These are phyloP conservation scores for Isotomurus palustris DNA, from an alignment of 2,888 invertebrate genomes.

Conservation along the genomic window DNA sequence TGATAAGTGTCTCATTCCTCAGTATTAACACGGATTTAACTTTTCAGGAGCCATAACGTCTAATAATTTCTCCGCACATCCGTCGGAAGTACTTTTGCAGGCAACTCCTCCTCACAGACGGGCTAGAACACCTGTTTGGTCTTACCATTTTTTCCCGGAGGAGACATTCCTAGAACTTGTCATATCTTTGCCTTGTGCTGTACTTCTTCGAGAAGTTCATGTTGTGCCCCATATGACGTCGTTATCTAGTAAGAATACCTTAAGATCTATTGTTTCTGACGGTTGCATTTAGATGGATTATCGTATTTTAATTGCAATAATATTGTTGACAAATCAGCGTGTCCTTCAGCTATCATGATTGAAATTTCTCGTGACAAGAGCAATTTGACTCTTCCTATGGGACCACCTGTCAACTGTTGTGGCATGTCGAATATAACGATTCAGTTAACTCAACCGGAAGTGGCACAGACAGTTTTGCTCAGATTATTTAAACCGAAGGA, in stretches of 20 bases:
- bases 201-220: constrained; percentile 80
- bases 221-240: constrained; percentile 73
- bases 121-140: constrained; percentile 89
- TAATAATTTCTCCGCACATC: constrained; percentile 78
- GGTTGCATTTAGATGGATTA: not conserved
- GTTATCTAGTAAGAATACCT: constrained; percentile 61
- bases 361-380: constrained; percentile 79
- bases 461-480: constrained; percentile 76
- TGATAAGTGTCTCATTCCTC: not conserved
- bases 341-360: constrained; percentile 81
- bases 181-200: constrained; percentile 79
- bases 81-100: constrained; percentile 82
- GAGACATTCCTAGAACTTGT: constrained; percentile 85
- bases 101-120: constrained; percentile 74
- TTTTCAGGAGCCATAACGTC: constrained; percentile 64
- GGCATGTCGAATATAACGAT: constrained; percentile 83
- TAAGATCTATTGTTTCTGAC: not conserved
- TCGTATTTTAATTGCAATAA: not conserved
- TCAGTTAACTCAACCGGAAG: constrained; percentile 74
- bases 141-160: constrained; percentile 87
- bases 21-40: constrained; percentile 5
- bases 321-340: no score
- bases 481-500: constrained; percentile 78
- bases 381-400: constrained; percentile 71
- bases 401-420: constrained; percentile 78